Conservation (phyloP, 1,140 invertebrate genomes). For the Cheumatopsyche charites region DNA sequence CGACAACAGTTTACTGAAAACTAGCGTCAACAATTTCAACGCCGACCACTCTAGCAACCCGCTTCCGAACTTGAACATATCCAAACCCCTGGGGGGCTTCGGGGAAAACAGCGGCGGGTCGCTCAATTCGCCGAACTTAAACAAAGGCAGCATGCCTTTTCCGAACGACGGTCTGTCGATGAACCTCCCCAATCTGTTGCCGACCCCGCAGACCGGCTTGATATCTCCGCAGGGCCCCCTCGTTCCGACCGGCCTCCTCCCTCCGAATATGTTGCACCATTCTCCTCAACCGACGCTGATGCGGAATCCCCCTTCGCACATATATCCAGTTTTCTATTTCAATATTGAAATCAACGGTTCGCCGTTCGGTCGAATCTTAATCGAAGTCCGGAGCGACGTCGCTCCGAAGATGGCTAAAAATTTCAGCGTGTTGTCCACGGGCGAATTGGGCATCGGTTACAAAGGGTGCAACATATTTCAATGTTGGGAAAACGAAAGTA, state of each 20-base stretch:
- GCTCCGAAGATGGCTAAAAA: slow-evolving; percentile 92
- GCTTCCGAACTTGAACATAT: slow-evolving; percentile 50
- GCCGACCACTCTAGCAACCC: slow-evolving; percentile 29
- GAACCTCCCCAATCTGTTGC: slow-evolving; percentile 55
- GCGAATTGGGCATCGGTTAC: slow-evolving; percentile 79
- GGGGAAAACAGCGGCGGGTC: slow-evolving; percentile 48
- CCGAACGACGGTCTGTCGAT: slow-evolving; percentile 46
- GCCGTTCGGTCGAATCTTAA: slow-evolving; percentile 75
- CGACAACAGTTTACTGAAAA: slow-evolving; percentile 29
- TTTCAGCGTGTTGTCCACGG: slow-evolving; percentile 80
- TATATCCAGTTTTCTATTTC: slow-evolving; percentile 76
- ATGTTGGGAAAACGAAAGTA: slow-evolving; percentile 81
- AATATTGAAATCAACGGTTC: slow-evolving; percentile 77
- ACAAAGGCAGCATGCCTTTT: slow-evolving; percentile 29
- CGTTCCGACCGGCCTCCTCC: slow-evolving; percentile 52
- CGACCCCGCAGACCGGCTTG: slow-evolving; percentile 53
- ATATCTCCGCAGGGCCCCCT: slow-evolving; percentile 50
- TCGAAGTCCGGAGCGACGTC: slow-evolving; percentile 82
- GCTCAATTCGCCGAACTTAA: slow-evolving; percentile 43
- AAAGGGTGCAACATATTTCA: slow-evolving; percentile 81
- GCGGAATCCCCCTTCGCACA: slow-evolving; percentile 59
- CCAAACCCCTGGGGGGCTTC: slow-evolving; percentile 50
- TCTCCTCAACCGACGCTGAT: slow-evolving; percentile 58
- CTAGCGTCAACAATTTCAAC: slow-evolving; percentile 7
- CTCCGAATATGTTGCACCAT: slow-evolving; percentile 49